Evolutionary conservation across 2,888 invertebrate genomes (phyloP), one percentile per base, ranked within the genome.

Genomic region (Drosophila colorata): DNA sequence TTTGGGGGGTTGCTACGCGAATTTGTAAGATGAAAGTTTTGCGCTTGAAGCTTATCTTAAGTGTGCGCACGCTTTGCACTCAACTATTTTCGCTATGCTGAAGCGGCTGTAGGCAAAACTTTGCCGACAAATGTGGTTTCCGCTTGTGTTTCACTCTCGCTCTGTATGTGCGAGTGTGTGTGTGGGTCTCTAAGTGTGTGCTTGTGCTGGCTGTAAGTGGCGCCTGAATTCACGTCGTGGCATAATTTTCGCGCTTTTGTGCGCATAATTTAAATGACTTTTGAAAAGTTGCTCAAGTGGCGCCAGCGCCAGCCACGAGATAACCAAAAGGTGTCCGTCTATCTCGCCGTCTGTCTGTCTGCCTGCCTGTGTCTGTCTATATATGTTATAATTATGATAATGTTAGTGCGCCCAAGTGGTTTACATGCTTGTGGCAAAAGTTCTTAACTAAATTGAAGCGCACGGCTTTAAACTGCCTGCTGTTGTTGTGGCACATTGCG

Each of bases 221-320:
- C 87, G 82, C 74, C 82, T 70, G 84, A 63, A 81, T 86, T 78
- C 76, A 72, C 75, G 72, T 70, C 70, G 65, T 86, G 81, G 86
- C 86, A 85, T 86, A 84, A 84, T 86, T 85, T 80, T 84, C 81
- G 84, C 79, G 85, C 80, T 84, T 86, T 86, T 83, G 84, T 81
- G 85, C 74, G 73, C 85, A 86, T 87, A 87, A 86, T 86, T 87
- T 86, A 87, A 86, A 86, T 87, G 85, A 86, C 85, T 86, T 86
- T 87, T 86, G 82, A 84, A 87, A 86, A 86, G 87, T 87, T 82
- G 55, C 79, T 78, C 73, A 81, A 87, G 82, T 82, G 78, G 57
- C 71, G 74, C 69, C 73, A 69, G 51, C 67, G 61, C 53, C 65
- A 61, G 64, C 60, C 63, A 56, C 61, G 49, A 82, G 83, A 80